phyloP scores from a whole-genome alignment of 2,888 invertebrate species.

The Lapara coniferarum region DNA sequence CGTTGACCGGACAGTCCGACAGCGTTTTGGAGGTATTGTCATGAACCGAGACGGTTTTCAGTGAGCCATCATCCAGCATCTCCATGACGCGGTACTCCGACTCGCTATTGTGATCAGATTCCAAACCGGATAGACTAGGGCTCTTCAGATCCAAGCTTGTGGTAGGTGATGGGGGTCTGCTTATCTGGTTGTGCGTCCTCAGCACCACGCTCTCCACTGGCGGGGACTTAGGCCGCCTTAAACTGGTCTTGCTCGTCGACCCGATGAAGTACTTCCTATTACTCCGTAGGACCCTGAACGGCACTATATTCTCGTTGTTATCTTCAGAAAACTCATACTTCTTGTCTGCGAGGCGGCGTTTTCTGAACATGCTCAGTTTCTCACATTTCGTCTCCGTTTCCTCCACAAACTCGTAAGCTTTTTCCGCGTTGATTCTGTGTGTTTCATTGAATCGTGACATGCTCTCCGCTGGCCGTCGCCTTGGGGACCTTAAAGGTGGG shows the following conservation, averaged over 20 bases:
- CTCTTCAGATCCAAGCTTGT: conserved; percentile 59
- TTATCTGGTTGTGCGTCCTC: conserved; percentile 77
- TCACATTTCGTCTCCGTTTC: conserved; percentile 92
- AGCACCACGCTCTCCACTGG: conserved; percentile 73
- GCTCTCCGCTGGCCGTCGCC: conserved; percentile 77
- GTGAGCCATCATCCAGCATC: conserved; percentile 79
- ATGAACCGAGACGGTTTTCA: conserved; percentile 77
- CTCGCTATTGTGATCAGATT: conserved; percentile 73
- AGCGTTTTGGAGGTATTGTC: conserved; percentile 79
- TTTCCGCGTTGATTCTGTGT: conserved; percentile 85
- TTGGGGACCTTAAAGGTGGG: conserved; percentile 74
- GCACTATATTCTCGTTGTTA: conserved; percentile 86
- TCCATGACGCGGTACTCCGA: conserved; percentile 78
- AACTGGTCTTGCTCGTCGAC: conserved; percentile 59
- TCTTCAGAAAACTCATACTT: conserved; percentile 96
- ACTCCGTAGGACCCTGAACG: conserved; percentile 85
- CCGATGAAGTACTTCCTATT: conserved; percentile 80
- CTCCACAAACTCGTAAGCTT: conserved; percentile 93
- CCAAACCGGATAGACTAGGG: conserved; percentile 53
- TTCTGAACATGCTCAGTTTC: conserved; percentile 93
- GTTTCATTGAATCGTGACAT: conserved; percentile 81
- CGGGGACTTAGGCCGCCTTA: conserved; percentile 71
- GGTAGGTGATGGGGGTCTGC: conserved; percentile 64
- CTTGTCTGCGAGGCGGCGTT: conserved; percentile 93
- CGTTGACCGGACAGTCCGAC: conserved; percentile 74